Percentiles rank a stretch among this genome's conserved stretches.
phyloP scores from a whole-genome alignment of 2,113 vertebrate genomes.

The Salvelinus alpinus region DNA sequence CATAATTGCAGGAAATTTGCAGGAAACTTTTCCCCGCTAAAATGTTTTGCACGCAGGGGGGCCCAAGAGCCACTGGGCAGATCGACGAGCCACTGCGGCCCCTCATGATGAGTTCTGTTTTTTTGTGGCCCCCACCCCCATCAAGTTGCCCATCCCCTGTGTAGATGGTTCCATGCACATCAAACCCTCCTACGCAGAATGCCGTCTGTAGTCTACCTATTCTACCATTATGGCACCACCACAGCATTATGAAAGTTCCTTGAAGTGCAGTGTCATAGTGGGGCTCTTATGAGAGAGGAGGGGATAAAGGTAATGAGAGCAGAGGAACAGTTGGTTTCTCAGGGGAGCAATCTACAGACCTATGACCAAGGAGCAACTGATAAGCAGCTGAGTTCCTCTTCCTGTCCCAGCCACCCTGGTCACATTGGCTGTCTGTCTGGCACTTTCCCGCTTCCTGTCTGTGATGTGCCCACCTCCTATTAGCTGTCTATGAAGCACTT shows the following conservation, averaged over 20 bases:
- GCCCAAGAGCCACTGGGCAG: too few relatives aligned
- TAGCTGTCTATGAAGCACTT: slow-evolving; percentile 51
- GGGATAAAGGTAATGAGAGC: slow-evolving; percentile 50
- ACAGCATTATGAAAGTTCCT: neutral
- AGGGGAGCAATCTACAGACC: slow-evolving; percentile 40
- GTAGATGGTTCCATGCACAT: too few relatives aligned
- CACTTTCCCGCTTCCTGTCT: slow-evolving; percentile 65
- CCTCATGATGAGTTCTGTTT: too few relatives aligned
- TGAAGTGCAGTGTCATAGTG: neutral
- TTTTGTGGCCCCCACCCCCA: too few relatives aligned
- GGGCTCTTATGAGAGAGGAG: slow-evolving; percentile 2
- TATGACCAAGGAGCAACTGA: slow-evolving; percentile 61
- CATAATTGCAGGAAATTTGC: too few relatives aligned
- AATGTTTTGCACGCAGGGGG: neutral
- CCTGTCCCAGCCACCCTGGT: slow-evolving; percentile 57
- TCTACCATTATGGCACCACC: neutral
- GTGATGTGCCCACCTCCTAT: slow-evolving; percentile 35
- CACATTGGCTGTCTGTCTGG: slow-evolving; percentile 63
- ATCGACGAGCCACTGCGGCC: too few relatives aligned
- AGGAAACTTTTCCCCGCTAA: neutral
- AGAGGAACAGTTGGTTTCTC: slow-evolving; percentile 47
- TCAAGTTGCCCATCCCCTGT: too few relatives aligned
- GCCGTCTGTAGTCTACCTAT: neutral
- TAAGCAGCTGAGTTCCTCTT: slow-evolving; percentile 73
- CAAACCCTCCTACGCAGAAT: neutral